Percentiles rank a stretch among this genome's conserved stretches.
Evolutionary conservation across 2,113 vertebrate genomes (phyloP).

Genomic region (Tyrannus savana): DNA sequence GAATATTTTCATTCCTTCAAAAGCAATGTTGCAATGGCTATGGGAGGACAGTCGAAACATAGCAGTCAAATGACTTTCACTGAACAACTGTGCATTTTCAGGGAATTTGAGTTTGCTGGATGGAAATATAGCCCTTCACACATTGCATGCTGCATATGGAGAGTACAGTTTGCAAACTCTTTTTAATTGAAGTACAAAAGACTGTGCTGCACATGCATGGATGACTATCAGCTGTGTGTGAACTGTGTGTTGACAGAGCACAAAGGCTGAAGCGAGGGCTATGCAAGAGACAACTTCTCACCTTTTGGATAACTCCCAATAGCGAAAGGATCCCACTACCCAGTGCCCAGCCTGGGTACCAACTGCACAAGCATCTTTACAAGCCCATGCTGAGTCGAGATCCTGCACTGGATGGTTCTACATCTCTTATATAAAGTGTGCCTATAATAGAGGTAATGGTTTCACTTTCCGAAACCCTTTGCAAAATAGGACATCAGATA

Average conservation of each 20-base stretch:
- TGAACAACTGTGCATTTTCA: constrained; percentile 17
- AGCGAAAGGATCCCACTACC: constrained; percentile 45
- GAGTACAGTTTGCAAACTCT: constrained; percentile 31
- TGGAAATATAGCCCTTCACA: constrained; percentile 55
- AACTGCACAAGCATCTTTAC: constrained; percentile 43
- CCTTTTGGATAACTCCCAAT: constrained; percentile 32
- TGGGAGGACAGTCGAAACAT: constrained; percentile 3
- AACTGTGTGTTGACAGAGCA: constrained; percentile 15
- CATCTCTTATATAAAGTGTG: constrained; percentile 55
- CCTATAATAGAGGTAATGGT: constrained; percentile 64
- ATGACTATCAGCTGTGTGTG: constrained; percentile 46
- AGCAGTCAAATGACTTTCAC: constrained; percentile 55
- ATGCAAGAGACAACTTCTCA: constrained; percentile 55
- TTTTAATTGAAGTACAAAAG: not conserved
- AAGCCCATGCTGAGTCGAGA: constrained; percentile 55
- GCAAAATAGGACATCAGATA: constrained; percentile 32
- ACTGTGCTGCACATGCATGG: constrained; percentile 51
- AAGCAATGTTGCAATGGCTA: constrained; percentile 57
- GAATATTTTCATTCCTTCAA: constrained; percentile 56
- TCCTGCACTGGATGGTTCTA: constrained; percentile 53
- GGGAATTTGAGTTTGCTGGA: constrained; percentile 18
- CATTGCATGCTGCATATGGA: constrained; percentile 61
- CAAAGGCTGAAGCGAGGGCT: constrained; percentile 50
- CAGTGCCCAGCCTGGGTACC: constrained; percentile 53
- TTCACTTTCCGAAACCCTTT: constrained; percentile 44